These are phyloP conservation scores for Amniataba percoides DNA, from an alignment of 2,797 vertebrate genomes.

Conservation along the genomic window DNA sequence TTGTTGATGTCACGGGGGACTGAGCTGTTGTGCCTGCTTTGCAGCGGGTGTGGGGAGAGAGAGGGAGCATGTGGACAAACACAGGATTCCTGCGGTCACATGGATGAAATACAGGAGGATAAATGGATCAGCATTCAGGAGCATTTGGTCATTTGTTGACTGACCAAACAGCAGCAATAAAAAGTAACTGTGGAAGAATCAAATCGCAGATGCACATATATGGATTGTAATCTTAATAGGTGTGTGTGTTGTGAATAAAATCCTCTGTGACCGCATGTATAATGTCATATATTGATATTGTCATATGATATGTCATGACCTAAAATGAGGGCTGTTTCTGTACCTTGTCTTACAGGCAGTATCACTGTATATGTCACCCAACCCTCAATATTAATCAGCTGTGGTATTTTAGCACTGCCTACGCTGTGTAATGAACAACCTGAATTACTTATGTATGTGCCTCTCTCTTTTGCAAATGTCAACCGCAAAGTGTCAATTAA, in stretches of 20 bases:
- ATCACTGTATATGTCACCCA: no score
- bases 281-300: background rate
- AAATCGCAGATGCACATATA: background rate
- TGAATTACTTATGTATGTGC: no score
- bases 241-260: background rate
- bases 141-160: slow-evolving; percentile 16
- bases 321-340: no score
- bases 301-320: no score
- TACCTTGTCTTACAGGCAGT: no score
- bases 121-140: slow-evolving; percentile 37
- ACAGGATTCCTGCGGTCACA: slow-evolving; percentile 54
- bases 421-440: no score
- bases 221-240: background rate
- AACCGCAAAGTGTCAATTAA: no score
- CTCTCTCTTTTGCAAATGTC: no score
- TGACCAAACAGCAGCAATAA: slow-evolving; percentile 7
- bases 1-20: slow-evolving; percentile 74
- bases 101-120: slow-evolving; percentile 41
- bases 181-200: background rate
- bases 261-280: background rate
- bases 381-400: no score
- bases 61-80: slow-evolving; percentile 62
- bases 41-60: slow-evolving; percentile 51
- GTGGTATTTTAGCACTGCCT: no score
- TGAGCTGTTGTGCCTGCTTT: slow-evolving; percentile 61